These are phyloP conservation scores for Heliconius erato DNA, from an alignment of 2,888 invertebrate species.

Conservation along the genomic window DNA sequence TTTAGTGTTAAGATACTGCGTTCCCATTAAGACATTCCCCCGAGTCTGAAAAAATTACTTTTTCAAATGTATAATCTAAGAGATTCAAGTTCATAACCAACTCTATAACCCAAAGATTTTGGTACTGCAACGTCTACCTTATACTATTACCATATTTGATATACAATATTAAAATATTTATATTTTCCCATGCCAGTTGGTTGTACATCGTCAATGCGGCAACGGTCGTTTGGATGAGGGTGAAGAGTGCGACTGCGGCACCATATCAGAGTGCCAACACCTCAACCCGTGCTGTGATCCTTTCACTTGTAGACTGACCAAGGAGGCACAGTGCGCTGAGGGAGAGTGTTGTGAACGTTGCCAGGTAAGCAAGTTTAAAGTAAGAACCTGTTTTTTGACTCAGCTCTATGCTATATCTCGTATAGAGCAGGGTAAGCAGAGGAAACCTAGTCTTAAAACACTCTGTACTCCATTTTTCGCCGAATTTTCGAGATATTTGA, in stretches of 20 bases:
- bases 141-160: no score
- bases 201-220: constrained; percentile 93
- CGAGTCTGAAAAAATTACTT: neutral
- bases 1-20: no score
- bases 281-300: constrained; percentile 98
- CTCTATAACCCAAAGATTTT: no score
- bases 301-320: constrained; percentile 96
- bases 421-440: neutral
- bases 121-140: neutral
- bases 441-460: no score
- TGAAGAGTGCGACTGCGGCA: constrained; percentile 99
- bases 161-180: neutral
- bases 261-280: constrained; percentile 93
- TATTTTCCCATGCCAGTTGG: constrained; percentile 73
- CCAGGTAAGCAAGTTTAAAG: constrained; percentile 85
- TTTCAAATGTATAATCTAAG: neutral
- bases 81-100: no score
- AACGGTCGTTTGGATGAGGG: constrained; percentile 97
- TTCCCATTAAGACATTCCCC: neutral
- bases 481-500: no score
- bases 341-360: constrained; percentile 97
- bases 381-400: neutral
- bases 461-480: no score
- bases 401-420: neutral
- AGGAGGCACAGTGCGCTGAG: constrained; percentile 97